Base-by-base conservation (phyloP, 2,888 invertebrate genomes). In the Plutella xylostella region DNA sequence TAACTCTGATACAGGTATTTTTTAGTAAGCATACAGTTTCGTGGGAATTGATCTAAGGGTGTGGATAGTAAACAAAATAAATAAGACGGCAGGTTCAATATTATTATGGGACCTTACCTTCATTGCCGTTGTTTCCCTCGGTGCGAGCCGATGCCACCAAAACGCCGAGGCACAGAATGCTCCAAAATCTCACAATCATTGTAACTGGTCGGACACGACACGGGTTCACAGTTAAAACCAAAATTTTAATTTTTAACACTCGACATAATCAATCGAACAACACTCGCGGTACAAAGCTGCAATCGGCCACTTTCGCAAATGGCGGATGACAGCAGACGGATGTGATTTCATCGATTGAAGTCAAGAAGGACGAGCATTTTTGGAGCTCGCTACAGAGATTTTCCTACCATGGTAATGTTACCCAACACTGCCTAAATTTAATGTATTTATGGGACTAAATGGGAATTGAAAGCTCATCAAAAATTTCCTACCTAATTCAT, bases 321-420 rank as follows among this genome's bases (percentile, higher is more conserved):
- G 84, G 85, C 83, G 83, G 78, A 55, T 80, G 84, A 82, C 84
- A 80, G 77, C 73, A 79, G 84, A 82, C 84, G 82, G 80, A 80
- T 80, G 65, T 73, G 68, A 56, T 52, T 69, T 84, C 84, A 85
- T 85, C 84, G 84, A 85, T 85, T 84, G 71, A 67, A 39, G 39
- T 25, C 28, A 4, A 15, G 14, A 21, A 4, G 12, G 14, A 21
- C 22, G 15, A 14, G 61, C 65, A 62, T 76, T 79, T 65, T 62
- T 63, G 57, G 62, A 72, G 74, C 30, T 45, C 44, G 58, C 55
- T 46, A 64, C 17, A 15, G 17, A 17, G n/a, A n/a, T n/a, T n/a
- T n/a, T n/a, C n/a, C n/a, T n/a, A n/a, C n/a, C n/a, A n/a, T n/a
- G n/a, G n/a, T n/a, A n/a, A n/a, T n/a, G n/a, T n/a, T n/a, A n/a